Conservation (phyloP, 2,797 vertebrate species). For the Bryconaethiops microstoma region DNA sequence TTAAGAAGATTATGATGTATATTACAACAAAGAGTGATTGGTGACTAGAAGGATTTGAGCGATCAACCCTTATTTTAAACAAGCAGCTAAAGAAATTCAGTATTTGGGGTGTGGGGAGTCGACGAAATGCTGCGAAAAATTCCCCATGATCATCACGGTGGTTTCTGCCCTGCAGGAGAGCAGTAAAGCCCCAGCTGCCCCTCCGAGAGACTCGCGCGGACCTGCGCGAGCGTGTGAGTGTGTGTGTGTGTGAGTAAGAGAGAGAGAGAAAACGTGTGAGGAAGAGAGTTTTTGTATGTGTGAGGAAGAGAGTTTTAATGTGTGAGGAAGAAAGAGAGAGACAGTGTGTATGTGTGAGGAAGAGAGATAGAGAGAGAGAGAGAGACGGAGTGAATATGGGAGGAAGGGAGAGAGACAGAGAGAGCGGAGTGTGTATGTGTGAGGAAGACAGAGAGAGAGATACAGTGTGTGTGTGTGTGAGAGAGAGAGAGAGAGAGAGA, state of each 20-base stretch:
- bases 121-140: constrained; percentile 26
- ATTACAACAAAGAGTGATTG: neutral
- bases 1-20: neutral
- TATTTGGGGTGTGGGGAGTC: neutral
- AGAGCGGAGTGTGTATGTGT: neutral
- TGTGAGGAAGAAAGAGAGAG: no score
- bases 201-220: constrained; percentile 68
- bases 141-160: constrained; percentile 29
- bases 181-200: constrained; percentile 23
- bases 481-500: neutral
- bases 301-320: neutral
- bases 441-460: neutral
- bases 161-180: constrained; percentile 29
- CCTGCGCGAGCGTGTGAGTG: constrained; percentile 43
- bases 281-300: neutral
- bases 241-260: no score
- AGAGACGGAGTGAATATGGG: no score
- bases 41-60: neutral
- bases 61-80: no score
- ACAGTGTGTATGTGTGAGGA: constrained; percentile 51
- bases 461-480: neutral
- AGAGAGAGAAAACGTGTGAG: neutral
- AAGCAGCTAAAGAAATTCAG: neutral
- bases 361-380: no score
- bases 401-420: no score